phyloP scores from a whole-genome alignment of 1,140 invertebrate genomes.

The Drosophila teissieri region DNA sequence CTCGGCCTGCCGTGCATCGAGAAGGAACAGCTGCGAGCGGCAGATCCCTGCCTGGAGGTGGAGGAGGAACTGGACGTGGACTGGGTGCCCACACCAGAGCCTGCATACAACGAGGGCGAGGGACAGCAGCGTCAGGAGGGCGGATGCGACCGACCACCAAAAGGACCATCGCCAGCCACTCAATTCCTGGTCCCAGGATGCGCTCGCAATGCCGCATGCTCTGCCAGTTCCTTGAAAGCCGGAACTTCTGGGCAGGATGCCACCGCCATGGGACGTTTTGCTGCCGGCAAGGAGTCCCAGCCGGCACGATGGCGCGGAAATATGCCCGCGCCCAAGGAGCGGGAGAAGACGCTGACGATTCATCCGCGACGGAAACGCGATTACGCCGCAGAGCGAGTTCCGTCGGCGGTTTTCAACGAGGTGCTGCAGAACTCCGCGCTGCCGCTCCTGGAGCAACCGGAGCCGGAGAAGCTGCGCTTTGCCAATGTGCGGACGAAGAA shows the following conservation, averaged over 20 bases:
- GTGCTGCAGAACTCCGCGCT: conserved; percentile 34
- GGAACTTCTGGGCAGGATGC: not conserved
- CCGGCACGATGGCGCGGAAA: conserved; percentile 53
- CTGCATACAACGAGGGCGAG: conserved; percentile 2
- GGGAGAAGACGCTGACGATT: conserved; percentile 66
- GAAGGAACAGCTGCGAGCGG: conserved; percentile 34
- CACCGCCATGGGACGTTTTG: not conserved
- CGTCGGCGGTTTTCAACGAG: conserved; percentile 64
- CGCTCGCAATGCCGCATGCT: not conserved
- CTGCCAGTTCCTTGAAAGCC: no score
- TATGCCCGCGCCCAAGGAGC: conserved; percentile 70
- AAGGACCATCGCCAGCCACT: not conserved
- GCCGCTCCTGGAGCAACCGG: conserved; percentile 64
- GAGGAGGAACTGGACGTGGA: conserved; percentile 56
- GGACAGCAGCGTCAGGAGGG: conserved; percentile 15
- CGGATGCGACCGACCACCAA: conserved; percentile 12
- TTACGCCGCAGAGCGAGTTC: conserved; percentile 59
- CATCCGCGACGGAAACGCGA: conserved; percentile 64
- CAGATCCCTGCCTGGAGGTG: conserved; percentile 54
- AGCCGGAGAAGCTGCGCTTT: conserved; percentile 49
- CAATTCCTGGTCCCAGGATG: no score
- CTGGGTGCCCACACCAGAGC: conserved; percentile 66
- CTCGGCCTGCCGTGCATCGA: conserved; percentile 67
- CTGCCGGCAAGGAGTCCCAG: not conserved
- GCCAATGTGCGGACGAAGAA: conserved; percentile 61